Evolutionary conservation across 1,140 invertebrate genomes (phyloP).

Genomic region (Aleiodes sp.): DNA sequence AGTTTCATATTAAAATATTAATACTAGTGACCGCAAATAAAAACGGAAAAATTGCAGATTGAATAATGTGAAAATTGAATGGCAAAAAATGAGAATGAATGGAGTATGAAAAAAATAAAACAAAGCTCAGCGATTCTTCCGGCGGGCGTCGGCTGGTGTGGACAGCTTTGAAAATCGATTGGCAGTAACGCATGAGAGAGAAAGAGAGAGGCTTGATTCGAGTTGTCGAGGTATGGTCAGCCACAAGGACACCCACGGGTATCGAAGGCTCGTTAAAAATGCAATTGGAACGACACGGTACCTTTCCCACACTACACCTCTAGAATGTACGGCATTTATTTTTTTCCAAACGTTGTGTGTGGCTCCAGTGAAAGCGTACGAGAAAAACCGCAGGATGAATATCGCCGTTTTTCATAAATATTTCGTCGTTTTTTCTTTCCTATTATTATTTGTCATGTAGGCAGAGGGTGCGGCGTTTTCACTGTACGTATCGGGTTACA

Average conservation of each 20-base stretch:
- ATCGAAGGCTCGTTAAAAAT: constrained; percentile 33
- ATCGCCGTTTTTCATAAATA: no score
- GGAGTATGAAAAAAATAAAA: constrained; percentile 1
- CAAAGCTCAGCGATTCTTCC: background rate
- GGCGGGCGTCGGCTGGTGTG: constrained; percentile 25
- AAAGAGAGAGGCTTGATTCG: constrained; percentile 21
- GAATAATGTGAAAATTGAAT: constrained; percentile 17
- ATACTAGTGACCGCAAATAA: background rate
- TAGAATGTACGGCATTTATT: constrained; percentile 9
- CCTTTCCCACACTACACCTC: constrained; percentile 8
- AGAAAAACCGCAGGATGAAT: background rate
- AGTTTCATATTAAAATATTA: background rate
- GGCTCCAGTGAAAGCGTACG: background rate
- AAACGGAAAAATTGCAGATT: constrained; percentile 3
- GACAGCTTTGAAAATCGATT: constrained; percentile 32
- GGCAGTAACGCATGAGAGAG: background rate
- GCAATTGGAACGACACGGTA: constrained; percentile 27
- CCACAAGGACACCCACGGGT: constrained; percentile 32
- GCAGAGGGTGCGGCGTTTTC: background rate
- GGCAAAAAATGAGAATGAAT: background rate
- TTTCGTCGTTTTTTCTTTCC: no score
- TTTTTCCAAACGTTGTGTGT: background rate
- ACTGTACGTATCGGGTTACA: background rate
- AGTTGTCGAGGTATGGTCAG: constrained; percentile 29
- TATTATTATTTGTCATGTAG: background rate